These are phyloP conservation scores for Drosophila testacea DNA, from an alignment of 2,888 invertebrate genomes.

Conservation along the genomic window DNA sequence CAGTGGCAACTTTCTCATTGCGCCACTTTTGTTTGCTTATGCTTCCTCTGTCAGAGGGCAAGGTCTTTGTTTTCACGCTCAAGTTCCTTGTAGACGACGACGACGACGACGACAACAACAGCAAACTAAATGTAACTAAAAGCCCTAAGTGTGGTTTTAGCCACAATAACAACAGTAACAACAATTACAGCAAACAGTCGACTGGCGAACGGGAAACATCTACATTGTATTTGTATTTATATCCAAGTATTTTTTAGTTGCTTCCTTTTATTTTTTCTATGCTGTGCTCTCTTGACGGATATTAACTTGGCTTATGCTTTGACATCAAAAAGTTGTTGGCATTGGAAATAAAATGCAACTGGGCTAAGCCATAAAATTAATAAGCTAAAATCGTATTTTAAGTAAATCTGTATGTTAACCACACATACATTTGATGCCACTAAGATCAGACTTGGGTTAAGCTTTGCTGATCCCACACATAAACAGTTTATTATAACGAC, in stretches of 20 bases:
- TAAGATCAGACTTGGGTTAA: background rate
- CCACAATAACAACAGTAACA: slow-evolving; percentile 39
- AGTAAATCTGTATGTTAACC: slow-evolving; percentile 20
- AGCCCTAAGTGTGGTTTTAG: slow-evolving; percentile 61
- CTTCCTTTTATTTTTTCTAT: slow-evolving; percentile 1
- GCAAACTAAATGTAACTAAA: slow-evolving; percentile 66
- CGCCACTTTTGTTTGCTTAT: slow-evolving; percentile 32
- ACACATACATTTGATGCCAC: slow-evolving; percentile 5
- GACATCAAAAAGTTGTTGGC: slow-evolving; percentile 21
- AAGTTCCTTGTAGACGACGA: slow-evolving; percentile 45
- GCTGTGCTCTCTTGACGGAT: slow-evolving; percentile 8
- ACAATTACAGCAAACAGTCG: slow-evolving; percentile 29
- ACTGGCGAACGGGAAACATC: slow-evolving; percentile 30
- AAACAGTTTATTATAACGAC: background rate
- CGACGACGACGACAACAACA: slow-evolving; percentile 29
- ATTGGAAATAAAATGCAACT: slow-evolving; percentile 32
- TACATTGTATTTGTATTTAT: slow-evolving; percentile 3
- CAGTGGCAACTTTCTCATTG: slow-evolving; percentile 41
- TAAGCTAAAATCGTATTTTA: slow-evolving; percentile 17
- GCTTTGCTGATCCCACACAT: background rate
- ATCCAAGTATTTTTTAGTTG: slow-evolving; percentile 17
- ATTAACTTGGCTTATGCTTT: slow-evolving; percentile 41
- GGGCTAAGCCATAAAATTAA: slow-evolving; percentile 14
- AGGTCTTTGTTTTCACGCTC: slow-evolving; percentile 52
- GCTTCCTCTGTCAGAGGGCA: slow-evolving; percentile 35